Conservation (phyloP, 1,140 invertebrate genomes). For the Cepaea nemoralis region DNA sequence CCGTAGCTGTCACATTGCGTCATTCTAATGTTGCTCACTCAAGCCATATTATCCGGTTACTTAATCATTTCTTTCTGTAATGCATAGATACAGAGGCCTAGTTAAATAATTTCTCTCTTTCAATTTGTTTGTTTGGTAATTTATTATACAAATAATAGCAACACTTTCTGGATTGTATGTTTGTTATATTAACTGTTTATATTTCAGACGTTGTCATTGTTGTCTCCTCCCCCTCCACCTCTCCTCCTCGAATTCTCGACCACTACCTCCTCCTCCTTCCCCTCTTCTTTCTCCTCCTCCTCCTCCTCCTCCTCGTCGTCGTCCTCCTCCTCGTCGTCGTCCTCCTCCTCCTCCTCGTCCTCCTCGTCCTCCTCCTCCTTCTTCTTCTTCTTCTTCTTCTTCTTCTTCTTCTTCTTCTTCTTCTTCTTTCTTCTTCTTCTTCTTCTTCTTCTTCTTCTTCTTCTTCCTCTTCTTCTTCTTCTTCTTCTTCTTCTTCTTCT, state of each 20-base stretch:
- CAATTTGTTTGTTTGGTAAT: too few species aligned
- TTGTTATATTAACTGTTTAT: background rate
- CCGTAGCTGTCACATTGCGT: too few species aligned
- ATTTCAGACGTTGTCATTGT: background rate
- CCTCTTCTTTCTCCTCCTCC: conserved; percentile 4
- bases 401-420: conserved; percentile 3
- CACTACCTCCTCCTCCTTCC: background rate
- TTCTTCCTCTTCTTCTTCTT: conserved; percentile 9
- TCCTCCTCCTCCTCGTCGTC: conserved; percentile 1
- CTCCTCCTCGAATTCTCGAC: background rate
- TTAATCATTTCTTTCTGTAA: too few species aligned
- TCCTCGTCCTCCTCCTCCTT: background rate
- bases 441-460: background rate
- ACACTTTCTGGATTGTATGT: background rate
- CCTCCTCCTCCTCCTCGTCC: conserved; percentile 8
- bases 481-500: background rate
- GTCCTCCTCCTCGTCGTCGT: background rate
- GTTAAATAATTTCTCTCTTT: too few species aligned
- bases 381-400: conserved; percentile 2
- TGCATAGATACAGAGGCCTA: too few species aligned
- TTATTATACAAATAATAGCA: background rate
- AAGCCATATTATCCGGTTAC: too few species aligned
- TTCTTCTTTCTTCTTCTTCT: conserved; percentile 3
- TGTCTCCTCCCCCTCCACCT: background rate
- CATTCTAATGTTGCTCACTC: too few species aligned